Percentiles rank a stretch among this genome's conserved stretches.
Conservation (phyloP, 2,888 invertebrate species). For the Hirtodrosophila duncani region DNA sequence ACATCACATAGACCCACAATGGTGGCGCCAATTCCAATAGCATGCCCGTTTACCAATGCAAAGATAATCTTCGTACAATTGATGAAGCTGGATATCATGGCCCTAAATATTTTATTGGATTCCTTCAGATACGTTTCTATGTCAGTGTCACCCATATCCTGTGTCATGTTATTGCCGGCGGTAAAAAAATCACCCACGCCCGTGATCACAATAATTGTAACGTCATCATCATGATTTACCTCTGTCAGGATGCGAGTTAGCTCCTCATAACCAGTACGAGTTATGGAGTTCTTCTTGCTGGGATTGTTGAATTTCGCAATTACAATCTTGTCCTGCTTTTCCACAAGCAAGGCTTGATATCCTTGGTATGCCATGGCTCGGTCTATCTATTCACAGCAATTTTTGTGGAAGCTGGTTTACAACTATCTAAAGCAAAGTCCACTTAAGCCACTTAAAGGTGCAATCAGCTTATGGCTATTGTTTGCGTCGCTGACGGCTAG, state of each 20-base stretch:
- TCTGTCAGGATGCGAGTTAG: slow-evolving; percentile 83
- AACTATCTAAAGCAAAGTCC: slow-evolving; percentile 44
- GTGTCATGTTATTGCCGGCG: slow-evolving; percentile 69
- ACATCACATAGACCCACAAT: slow-evolving; percentile 91
- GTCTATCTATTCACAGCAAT: no score
- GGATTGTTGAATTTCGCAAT: slow-evolving; percentile 87
- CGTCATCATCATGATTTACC: slow-evolving; percentile 83
- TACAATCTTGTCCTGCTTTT: slow-evolving; percentile 79
- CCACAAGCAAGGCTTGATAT: slow-evolving; percentile 58
- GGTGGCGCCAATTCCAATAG: slow-evolving; percentile 90
- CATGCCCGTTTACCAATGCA: slow-evolving; percentile 95
- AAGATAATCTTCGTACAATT: slow-evolving; percentile 92
- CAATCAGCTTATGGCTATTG: no score
- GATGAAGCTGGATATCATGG: slow-evolving; percentile 84
- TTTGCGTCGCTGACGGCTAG: no score
- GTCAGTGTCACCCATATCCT: background rate
- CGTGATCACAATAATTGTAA: slow-evolving; percentile 87
- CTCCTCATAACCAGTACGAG: slow-evolving; percentile 83
- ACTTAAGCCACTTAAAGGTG: no score
- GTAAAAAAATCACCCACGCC: slow-evolving; percentile 74
- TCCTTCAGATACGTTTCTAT: slow-evolving; percentile 68
- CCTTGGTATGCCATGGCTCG: slow-evolving; percentile 61
- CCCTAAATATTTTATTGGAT: slow-evolving; percentile 77
- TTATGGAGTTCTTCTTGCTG: slow-evolving; percentile 88
- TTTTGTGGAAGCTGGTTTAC: no score